A percentile compares a stretch with the other conserved stretches of the same genome.
Evolutionary conservation across 2,797 vertebrate species (phyloP).

Genomic region (Chiropotes sagulatus): DNA sequence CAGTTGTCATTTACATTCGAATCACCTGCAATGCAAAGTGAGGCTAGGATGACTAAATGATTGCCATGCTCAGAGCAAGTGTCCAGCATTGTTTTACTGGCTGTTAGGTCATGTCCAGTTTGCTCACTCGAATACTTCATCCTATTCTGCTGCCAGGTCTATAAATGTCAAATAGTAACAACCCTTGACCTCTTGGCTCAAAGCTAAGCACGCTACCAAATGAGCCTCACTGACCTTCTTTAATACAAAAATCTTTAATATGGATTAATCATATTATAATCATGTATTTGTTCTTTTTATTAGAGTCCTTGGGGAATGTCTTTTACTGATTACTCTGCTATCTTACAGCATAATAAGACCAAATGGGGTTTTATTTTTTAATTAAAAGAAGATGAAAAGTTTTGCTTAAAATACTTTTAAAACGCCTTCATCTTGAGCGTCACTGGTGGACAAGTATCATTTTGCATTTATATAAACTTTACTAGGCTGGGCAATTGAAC

Average conservation of each 20-base stretch:
- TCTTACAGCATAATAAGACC: slow-evolving; percentile 45
- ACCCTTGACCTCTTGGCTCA: slow-evolving; percentile 36
- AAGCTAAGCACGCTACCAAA: slow-evolving; percentile 37
- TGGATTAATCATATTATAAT: slow-evolving; percentile 67
- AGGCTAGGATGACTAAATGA: background rate
- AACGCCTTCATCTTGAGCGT: slow-evolving; percentile 16
- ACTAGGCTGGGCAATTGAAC: slow-evolving; percentile 13
- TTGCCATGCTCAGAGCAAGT: background rate
- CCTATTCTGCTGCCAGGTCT: slow-evolving; percentile 40
- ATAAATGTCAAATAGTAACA: slow-evolving; percentile 65
- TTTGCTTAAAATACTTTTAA: slow-evolving; percentile 56
- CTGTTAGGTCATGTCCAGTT: slow-evolving; percentile 57
- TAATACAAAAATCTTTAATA: slow-evolving; percentile 63
- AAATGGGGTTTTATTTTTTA: slow-evolving; percentile 62
- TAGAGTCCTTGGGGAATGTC: slow-evolving; percentile 55
- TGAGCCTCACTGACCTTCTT: slow-evolving; percentile 44
- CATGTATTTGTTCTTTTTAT: slow-evolving; percentile 69
- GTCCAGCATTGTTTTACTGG: slow-evolving; percentile 54
- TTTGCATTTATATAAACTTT: slow-evolving; percentile 49
- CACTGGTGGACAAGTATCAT: slow-evolving; percentile 48
- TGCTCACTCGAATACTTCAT: slow-evolving; percentile 62
- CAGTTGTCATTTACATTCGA: background rate
- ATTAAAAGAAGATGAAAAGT: slow-evolving; percentile 68
- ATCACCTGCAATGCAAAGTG: background rate
- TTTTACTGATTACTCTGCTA: slow-evolving; percentile 56